Percentiles rank a stretch among this genome's conserved stretches.
Evolutionary conservation across 35 echinoderm and acorn worm species (phyloP).

Genomic region (Acanthaster planci): DNA sequence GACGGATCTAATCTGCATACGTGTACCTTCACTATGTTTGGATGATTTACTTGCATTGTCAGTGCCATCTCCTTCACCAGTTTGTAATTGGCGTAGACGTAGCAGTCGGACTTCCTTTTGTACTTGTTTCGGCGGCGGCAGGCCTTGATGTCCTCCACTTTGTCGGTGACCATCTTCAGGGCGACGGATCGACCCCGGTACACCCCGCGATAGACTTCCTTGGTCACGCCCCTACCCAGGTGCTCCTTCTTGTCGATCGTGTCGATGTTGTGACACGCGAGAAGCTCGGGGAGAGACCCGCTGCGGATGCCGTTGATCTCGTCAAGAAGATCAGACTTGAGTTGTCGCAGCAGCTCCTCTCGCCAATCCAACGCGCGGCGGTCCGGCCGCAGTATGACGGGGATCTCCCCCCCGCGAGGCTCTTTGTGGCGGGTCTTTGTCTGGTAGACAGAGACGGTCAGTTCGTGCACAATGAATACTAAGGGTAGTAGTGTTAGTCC

Average conservation of each 20-base stretch:
- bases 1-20: background rate
- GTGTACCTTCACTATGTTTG: constrained; percentile 76
- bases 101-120: constrained; percentile 50
- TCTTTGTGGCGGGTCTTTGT: background rate
- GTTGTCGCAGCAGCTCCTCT: background rate
- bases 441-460: background rate
- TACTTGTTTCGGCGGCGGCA: constrained; percentile 58
- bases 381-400: background rate
- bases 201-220: constrained; percentile 64
- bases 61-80: constrained; percentile 87
- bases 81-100: constrained; percentile 86
- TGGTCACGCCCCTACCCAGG: constrained; percentile 78
- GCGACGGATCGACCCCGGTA: constrained; percentile 53
- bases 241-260: constrained; percentile 28
- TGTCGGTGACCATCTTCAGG: constrained; percentile 85
- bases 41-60: constrained; percentile 70
- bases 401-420: background rate
- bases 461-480: background rate
- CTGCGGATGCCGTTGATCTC: background rate
- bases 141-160: constrained; percentile 71
- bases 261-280: constrained; percentile 40
- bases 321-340: background rate
- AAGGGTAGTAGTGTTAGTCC: background rate
- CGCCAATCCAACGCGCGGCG: background rate
- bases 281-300: background rate